Evolutionary conservation across 2,797 vertebrate genomes (phyloP).

Genomic region (Lepilemur septentrionalis): DNA sequence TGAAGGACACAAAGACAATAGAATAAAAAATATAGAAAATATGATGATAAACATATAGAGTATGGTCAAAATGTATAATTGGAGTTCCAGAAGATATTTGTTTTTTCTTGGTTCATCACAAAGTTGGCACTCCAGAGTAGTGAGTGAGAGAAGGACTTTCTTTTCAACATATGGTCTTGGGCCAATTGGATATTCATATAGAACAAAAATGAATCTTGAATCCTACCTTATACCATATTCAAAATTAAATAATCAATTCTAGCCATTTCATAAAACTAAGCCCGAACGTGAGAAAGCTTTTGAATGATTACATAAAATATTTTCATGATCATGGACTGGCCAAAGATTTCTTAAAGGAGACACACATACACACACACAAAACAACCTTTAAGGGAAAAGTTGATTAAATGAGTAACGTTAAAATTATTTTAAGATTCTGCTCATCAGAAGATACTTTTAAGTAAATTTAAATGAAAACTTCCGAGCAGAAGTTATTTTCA

Average conservation of each 20-base stretch:
- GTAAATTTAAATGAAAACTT: neutral
- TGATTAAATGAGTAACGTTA: neutral
- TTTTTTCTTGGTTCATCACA: neutral
- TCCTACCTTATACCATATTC: neutral
- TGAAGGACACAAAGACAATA: neutral
- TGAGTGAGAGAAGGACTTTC: neutral
- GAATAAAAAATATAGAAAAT: neutral
- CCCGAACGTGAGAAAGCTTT: neutral
- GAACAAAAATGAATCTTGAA: neutral
- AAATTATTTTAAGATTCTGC: neutral
- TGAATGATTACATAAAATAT: neutral
- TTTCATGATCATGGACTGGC: neutral
- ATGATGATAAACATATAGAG: neutral
- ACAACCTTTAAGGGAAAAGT: neutral
- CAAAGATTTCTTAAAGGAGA: neutral
- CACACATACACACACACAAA: neutral
- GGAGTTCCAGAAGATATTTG: neutral
- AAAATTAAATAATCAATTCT: neutral
- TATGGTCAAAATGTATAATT: neutral
- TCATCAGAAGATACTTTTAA: neutral
- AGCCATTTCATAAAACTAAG: neutral
- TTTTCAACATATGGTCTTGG: neutral
- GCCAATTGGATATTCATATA: neutral
- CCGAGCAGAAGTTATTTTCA: neutral
- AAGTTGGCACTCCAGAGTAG: neutral